Conservation (phyloP, 2,888 invertebrate species). For the Epistrophella euchroma region DNA sequence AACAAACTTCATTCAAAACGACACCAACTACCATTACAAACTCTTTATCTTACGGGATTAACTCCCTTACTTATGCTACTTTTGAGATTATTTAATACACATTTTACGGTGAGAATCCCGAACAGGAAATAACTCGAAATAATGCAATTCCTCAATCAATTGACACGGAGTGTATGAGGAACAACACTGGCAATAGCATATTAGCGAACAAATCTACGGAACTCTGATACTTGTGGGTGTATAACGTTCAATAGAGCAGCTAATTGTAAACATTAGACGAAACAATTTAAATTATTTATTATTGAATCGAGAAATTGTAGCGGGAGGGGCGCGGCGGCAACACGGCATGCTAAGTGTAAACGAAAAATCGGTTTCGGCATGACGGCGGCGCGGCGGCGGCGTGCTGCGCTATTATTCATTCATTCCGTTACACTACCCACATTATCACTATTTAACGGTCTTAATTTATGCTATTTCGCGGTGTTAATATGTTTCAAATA, state of each 20-base stretch:
- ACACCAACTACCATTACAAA: too few relatives aligned
- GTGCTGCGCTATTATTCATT: slow-evolving; percentile 19
- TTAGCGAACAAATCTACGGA: slow-evolving; percentile 37
- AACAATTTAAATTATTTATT: slow-evolving; percentile 75
- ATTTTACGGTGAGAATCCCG: neutral
- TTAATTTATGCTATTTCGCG: slow-evolving; percentile 28
- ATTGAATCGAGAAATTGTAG: slow-evolving; percentile 55
- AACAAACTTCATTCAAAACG: too few relatives aligned
- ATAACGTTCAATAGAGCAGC: slow-evolving; percentile 58
- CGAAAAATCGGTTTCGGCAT: neutral
- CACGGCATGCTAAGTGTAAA: neutral
- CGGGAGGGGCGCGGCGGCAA: neutral
- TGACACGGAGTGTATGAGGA: neutral
- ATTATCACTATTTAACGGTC: slow-evolving; percentile 48
- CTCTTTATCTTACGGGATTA: too few relatives aligned
- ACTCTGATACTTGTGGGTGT: slow-evolving; percentile 26
- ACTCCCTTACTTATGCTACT: too few relatives aligned
- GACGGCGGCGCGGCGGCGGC: neutral
- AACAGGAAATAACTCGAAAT: neutral
- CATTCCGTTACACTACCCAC: slow-evolving; percentile 61
- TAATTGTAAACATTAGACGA: slow-evolving; percentile 75
- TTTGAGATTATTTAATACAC: too few relatives aligned
- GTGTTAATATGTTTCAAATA: slow-evolving; percentile 19
- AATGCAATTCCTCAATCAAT: slow-evolving; percentile 2
- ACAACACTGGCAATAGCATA: neutral